Base-by-base conservation (phyloP, 2,113 vertebrate species). In the Eptesicus fuscus region DNA sequence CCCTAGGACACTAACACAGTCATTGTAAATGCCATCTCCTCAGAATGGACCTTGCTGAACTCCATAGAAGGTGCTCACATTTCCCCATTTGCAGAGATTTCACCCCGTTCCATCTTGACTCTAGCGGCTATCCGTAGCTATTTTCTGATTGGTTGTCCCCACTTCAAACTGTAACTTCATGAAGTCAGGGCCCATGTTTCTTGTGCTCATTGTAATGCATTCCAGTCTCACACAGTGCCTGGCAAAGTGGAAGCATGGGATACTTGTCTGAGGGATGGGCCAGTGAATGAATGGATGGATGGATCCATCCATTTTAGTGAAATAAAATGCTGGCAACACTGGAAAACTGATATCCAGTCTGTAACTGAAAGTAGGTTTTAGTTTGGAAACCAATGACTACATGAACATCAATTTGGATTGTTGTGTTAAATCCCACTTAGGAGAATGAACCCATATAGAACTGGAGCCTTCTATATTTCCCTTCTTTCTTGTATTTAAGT, bases 391-490 rank as follows among this genome's bases (percentile, higher is more conserved):
- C 97, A 96, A 78, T 95, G 96, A 97, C 92, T 96, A 88, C 14
- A 93, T 89, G 92, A 95, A 96, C 96, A 93, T 97, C 87, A 95
- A 86, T 85, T 92, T n/a, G 77, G 93, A 88, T 95, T 76, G 95
- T 97, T 94, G 65, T 76, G 53, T 95, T 97, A 95, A 97, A 97
- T 97, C 90, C 96, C 73, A 32, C 73, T 96, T 97, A 89, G 79
- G 88, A 96, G 97, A 93, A 88, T 86, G 84, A 96, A 91, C 65
- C 95, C 88, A 93, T 88, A 94, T 42, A 80, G 94, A 95, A 92
- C 90, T 56, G 56, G 90, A 77, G 91, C 93, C 44, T 20, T 91
- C 90, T n/a, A 84, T 80, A 90, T 80, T 95, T 93, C 93, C 82
- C 42, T 56, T 65, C 84, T 93, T 95, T 95, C 78, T 95, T 28